A percentile compares a stretch with the other conserved stretches of the same genome.
Evolutionary conservation across 2,113 vertebrate genomes (phyloP).

Genomic region (Alethe diademata): DNA sequence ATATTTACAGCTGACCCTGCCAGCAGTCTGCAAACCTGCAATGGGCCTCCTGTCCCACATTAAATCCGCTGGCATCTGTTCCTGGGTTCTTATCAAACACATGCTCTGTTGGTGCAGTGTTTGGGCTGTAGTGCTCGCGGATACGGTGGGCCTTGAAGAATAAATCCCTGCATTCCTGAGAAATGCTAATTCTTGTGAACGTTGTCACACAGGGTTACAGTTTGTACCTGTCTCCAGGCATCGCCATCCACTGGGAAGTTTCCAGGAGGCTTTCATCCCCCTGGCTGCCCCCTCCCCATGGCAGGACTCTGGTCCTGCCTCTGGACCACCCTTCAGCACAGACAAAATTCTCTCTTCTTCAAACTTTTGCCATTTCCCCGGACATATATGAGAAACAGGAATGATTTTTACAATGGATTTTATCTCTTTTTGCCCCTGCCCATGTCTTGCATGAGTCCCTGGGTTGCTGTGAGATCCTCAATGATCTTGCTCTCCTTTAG

Average conservation of each 20-base stretch:
- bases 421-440: not conserved
- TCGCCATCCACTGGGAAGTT: not conserved
- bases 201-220: not conserved
- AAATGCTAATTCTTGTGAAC: not conserved
- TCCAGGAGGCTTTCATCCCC: not conserved
- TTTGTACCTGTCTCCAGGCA: slow-evolving; percentile 33
- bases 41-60: slow-evolving; percentile 40
- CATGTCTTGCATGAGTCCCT: not conserved
- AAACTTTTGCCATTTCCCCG: not conserved
- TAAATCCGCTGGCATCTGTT: slow-evolving; percentile 43
- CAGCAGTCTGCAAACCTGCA: slow-evolving; percentile 39
- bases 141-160: not conserved
- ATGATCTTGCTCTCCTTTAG: not conserved
- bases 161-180: slow-evolving; percentile 3
- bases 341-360: not conserved
- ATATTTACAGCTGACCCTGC: slow-evolving; percentile 55
- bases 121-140: not conserved
- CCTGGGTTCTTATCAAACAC: slow-evolving; percentile 44
- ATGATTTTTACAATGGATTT: not conserved
- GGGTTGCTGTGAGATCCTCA: not conserved
- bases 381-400: rapidly evolving
- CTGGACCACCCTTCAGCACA: not conserved
- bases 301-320: rapidly evolving
- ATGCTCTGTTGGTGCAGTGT: not conserved
- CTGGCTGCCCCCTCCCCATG: not conserved